Conservation (phyloP, 2,113 vertebrate genomes). For the Fregetta grallaria region DNA sequence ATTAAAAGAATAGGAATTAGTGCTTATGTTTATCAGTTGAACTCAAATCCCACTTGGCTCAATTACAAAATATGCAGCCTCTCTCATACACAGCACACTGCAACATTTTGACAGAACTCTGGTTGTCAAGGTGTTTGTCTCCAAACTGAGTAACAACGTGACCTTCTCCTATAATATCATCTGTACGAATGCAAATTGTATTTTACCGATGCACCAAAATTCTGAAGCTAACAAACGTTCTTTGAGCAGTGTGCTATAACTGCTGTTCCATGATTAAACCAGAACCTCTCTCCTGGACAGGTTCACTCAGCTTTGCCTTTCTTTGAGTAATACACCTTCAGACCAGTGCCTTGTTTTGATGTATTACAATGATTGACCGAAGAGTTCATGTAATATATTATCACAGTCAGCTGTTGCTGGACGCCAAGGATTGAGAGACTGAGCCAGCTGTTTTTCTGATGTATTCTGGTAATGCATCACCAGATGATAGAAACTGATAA, state of each 20-base stretch:
- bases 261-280: slow-evolving; percentile 63
- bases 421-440: slow-evolving; percentile 63
- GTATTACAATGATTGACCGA: slow-evolving; percentile 65
- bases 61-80: background rate
- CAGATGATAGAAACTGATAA: background rate
- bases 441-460: slow-evolving; percentile 68
- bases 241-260: slow-evolving; percentile 29
- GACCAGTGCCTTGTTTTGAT: slow-evolving; percentile 67
- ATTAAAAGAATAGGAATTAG: background rate
- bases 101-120: background rate
- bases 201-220: slow-evolving; percentile 3
- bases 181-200: background rate
- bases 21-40: background rate
- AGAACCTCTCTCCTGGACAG: slow-evolving; percentile 29
- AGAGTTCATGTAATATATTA: slow-evolving; percentile 64
- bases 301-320: slow-evolving; percentile 55
- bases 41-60: background rate
- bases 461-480: slow-evolving; percentile 33
- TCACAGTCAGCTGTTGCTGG: slow-evolving; percentile 60
- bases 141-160: background rate
- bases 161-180: background rate
- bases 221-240: slow-evolving; percentile 19
- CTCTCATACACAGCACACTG: background rate
- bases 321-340: slow-evolving; percentile 78
- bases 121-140: background rate